Conservation (phyloP, 2,113 vertebrate species). For the Python bivittatus region DNA sequence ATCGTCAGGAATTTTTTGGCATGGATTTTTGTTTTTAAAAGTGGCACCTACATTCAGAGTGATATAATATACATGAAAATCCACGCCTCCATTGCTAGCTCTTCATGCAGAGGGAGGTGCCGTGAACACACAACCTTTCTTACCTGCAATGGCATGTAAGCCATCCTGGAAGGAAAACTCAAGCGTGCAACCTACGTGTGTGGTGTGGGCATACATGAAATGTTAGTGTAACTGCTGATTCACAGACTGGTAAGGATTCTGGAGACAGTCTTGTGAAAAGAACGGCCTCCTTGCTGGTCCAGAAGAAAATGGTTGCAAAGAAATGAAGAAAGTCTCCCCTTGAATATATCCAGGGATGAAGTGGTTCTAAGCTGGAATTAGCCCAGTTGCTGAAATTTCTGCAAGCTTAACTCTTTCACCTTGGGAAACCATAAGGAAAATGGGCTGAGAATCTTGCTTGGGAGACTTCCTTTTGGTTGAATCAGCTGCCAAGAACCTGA, state of each 20-base stretch:
- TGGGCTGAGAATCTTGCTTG: background rate
- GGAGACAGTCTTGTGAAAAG: background rate
- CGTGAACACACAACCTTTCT: background rate
- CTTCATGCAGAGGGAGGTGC: background rate
- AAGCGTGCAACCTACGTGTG: slow-evolving; percentile 12
- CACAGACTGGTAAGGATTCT: background rate
- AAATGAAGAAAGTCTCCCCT: background rate
- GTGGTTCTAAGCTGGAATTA: background rate
- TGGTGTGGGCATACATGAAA: background rate
- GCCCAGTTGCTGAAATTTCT: background rate
- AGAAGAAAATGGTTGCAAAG: background rate
- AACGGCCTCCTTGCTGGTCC: background rate
- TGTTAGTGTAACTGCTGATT: background rate
- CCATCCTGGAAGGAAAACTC: background rate
- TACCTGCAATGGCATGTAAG: background rate
- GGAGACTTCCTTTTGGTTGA: background rate
- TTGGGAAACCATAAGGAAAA: background rate
- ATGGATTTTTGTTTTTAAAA: background rate
- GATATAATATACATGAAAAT: background rate
- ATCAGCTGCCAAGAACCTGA: background rate
- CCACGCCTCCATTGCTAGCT: background rate
- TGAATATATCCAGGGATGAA: background rate
- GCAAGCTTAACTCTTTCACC: background rate
- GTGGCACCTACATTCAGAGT: background rate
- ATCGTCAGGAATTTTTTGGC: background rate